Conservation (phyloP, 2,797 vertebrate species). For the Poecilia velifera region DNA sequence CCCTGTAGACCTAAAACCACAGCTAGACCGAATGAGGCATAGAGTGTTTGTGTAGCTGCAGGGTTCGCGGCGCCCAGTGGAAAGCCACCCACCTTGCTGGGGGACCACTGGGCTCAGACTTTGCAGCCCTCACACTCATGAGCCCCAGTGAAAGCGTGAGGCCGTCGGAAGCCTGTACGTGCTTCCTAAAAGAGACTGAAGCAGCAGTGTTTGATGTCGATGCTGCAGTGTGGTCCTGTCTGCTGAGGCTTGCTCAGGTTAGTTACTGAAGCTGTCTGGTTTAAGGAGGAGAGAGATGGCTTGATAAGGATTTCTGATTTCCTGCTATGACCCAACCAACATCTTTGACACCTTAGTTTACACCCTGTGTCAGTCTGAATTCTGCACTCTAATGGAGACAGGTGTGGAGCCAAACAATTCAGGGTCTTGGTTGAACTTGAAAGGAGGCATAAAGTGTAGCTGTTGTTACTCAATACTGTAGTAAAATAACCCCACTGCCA, state of each 20-base stretch:
- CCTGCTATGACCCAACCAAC: background rate
- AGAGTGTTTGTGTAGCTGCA: slow-evolving; percentile 82
- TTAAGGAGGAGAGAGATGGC: slow-evolving; percentile 29
- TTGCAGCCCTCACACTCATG: slow-evolving; percentile 59
- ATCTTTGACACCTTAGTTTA: slow-evolving; percentile 50
- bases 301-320: slow-evolving; percentile 47
- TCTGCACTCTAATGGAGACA: slow-evolving; percentile 43
- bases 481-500: slow-evolving; percentile 80
- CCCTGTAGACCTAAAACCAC: slow-evolving; percentile 58
- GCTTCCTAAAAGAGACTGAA: slow-evolving; percentile 44
- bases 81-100: slow-evolving; percentile 83
- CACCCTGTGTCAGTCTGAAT: slow-evolving; percentile 46
- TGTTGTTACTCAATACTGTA: slow-evolving; percentile 80
- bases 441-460: slow-evolving; percentile 74
- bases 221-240: slow-evolving; percentile 50
- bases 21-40: slow-evolving; percentile 69
- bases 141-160: slow-evolving; percentile 43
- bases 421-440: slow-evolving; percentile 64
- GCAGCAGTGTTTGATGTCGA: slow-evolving; percentile 47
- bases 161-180: slow-evolving; percentile 47
- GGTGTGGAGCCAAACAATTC: slow-evolving; percentile 63
- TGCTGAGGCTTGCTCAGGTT: slow-evolving; percentile 33
- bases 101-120: slow-evolving; percentile 62
- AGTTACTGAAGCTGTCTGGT: slow-evolving; percentile 30
- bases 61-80: slow-evolving; percentile 70